Conservation (phyloP, 2,113 vertebrate genomes). For the Megaptera novaeangliae region DNA sequence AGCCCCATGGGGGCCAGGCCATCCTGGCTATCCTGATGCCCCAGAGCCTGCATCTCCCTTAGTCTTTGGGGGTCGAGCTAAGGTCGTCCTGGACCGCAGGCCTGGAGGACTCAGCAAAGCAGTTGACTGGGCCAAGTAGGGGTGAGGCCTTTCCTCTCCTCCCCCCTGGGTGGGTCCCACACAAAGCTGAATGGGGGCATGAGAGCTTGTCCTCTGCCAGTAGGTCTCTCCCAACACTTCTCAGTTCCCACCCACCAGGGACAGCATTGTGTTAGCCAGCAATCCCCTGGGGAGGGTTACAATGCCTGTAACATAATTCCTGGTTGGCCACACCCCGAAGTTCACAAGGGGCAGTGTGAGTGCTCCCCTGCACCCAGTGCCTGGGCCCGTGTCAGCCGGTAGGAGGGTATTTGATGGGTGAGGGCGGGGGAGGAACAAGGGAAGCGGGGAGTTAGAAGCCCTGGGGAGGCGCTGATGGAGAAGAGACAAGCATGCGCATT, state of each 20-base stretch:
- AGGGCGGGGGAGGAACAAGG: rapidly evolving
- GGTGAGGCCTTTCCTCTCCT: neutral
- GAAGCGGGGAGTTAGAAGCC: neutral
- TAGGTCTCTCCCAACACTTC: neutral
- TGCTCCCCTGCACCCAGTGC: neutral
- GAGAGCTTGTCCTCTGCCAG: neutral
- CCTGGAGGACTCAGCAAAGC: neutral
- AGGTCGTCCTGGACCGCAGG: neutral
- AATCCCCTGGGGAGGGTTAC: neutral
- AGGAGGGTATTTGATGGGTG: neutral
- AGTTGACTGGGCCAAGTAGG: rapidly evolving
- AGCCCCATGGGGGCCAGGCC: rapidly evolving
- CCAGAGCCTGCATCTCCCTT: neutral
- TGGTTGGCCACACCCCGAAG: rapidly evolving
- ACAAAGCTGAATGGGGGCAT: rapidly evolving
- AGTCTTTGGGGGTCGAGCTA: neutral
- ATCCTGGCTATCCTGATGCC: neutral
- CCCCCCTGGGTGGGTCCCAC: neutral
- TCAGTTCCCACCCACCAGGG: neutral
- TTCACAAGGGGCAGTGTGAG: neutral
- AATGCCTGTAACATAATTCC: neutral
- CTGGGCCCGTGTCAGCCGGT: neutral
- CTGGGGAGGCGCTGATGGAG: neutral
- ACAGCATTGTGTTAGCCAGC: neutral
- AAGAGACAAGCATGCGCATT: rapidly evolving